Evolutionary conservation across 2,797 vertebrate species (phyloP), one percentile per base, ranked within the genome.

Genomic region (Myotis vivesi): DNA sequence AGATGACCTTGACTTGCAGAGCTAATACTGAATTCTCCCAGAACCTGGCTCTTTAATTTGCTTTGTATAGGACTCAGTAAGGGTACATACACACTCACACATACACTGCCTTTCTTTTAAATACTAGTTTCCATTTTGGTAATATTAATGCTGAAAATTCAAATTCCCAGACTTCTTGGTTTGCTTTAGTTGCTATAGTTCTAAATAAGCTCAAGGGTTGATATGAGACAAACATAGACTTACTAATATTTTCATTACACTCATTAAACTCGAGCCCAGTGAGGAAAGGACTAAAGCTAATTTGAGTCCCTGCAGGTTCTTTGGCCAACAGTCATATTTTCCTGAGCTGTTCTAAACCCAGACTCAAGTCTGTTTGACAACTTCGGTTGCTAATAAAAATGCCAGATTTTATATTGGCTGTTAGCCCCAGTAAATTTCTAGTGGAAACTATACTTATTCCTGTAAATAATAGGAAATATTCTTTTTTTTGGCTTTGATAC

Each of bases 341-440:
- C 87, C 72, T 95, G 84, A 96, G 77, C 55, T 83, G 11, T 89
- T 96, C 77, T 77, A 46, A 96, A 86, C 79, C 81, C 30, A 89
- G 25, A 94, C 57, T 92, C 72, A 96, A 97, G 85, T 87, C 66
- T 94, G 12, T 95, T 96, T 94, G 89, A 94, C 86, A 95, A 33
- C 87, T 92, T 95, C 55, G 25, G 66, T 93, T 95, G 55, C 75
- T 96, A 95, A 85, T 94, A 86, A 96, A 96, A 97, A 82, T 69
- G 62, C 94, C 89, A 93, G 71, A 59, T 95, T 95, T 96, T 96
- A 94, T 94, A 87, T 89, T 94, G 77, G 77, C 77, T 90, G 25
- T 96, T 96, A 85, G 62, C 51, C 16, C 89, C 64, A 92, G 76
- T 94, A 83, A 85, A 81, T 96, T 91, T 93, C 72, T 96, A 91